phyloP scores from a whole-genome alignment of 2,113 vertebrate species.

The Chascanopsetta lugubris region DNA sequence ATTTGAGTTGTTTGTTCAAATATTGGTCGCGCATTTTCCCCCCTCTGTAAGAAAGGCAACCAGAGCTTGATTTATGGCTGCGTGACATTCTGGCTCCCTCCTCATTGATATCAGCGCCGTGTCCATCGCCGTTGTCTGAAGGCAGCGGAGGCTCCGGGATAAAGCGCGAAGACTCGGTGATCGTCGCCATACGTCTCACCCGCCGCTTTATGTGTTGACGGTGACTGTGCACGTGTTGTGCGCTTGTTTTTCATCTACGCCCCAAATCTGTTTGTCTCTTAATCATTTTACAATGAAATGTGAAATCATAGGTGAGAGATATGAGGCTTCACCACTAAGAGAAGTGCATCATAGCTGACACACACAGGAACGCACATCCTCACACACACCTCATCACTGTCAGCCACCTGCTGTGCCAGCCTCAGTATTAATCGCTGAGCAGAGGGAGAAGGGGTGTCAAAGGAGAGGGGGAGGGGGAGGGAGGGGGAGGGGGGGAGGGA shows the following conservation, averaged over 20 bases:
- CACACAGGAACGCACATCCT: slow-evolving; percentile 38
- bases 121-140: too few relatives aligned
- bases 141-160: too few relatives aligned
- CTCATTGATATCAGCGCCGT: too few relatives aligned
- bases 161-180: too few relatives aligned
- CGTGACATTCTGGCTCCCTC: too few relatives aligned
- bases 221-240: neutral
- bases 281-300: slow-evolving; percentile 19
- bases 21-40: too few relatives aligned
- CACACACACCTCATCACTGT: slow-evolving; percentile 56
- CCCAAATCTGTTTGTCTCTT: neutral
- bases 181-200: neutral
- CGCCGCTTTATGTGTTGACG: neutral
- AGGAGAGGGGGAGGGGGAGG: slow-evolving; percentile 1
- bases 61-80: too few relatives aligned
- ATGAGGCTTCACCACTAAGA: slow-evolving; percentile 22
- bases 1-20: too few relatives aligned
- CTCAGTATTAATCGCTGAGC: slow-evolving; percentile 24
- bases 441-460: slow-evolving; percentile 31
- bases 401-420: slow-evolving; percentile 49
- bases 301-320: slow-evolving; percentile 25
- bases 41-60: too few relatives aligned
- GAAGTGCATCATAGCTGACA: slow-evolving; percentile 42
- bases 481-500: neutral
- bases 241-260: neutral